phyloP scores from a whole-genome alignment of 2,113 vertebrate species.

The Larimichthys polyactis region DNA sequence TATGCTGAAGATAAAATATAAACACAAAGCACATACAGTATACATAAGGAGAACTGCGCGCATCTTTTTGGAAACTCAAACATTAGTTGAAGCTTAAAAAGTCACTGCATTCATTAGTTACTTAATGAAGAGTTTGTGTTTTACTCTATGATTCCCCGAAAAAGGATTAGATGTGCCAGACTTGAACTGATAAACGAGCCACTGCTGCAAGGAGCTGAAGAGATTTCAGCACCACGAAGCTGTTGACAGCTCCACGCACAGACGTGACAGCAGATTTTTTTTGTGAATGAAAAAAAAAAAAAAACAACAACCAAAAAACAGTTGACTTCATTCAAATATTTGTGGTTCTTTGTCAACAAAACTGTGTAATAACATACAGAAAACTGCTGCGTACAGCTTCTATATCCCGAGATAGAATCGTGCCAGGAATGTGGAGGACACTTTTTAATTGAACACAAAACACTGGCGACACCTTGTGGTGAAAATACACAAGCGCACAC shows the following conservation, averaged over 20 bases:
- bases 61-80: neutral
- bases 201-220: neutral
- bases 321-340: neutral
- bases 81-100: neutral
- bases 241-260: constrained; percentile 35
- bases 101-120: neutral
- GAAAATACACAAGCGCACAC: neutral
- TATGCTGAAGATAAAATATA: neutral
- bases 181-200: neutral
- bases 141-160: neutral
- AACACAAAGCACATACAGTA: neutral
- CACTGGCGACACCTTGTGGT: constrained; percentile 61
- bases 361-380: neutral
- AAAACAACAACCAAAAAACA: neutral
- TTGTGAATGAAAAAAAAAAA: neutral
- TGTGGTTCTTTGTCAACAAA: neutral
- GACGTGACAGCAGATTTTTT: too few relatives aligned
- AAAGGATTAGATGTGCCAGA: neutral
- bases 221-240: constrained; percentile 48
- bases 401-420: neutral
- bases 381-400: neutral
- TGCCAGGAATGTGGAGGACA: neutral
- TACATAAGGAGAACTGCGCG: neutral
- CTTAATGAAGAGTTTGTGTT: neutral
- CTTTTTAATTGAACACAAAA: neutral